Conservation (phyloP, 2,797 vertebrate genomes). For the Xerus rutilus region DNA sequence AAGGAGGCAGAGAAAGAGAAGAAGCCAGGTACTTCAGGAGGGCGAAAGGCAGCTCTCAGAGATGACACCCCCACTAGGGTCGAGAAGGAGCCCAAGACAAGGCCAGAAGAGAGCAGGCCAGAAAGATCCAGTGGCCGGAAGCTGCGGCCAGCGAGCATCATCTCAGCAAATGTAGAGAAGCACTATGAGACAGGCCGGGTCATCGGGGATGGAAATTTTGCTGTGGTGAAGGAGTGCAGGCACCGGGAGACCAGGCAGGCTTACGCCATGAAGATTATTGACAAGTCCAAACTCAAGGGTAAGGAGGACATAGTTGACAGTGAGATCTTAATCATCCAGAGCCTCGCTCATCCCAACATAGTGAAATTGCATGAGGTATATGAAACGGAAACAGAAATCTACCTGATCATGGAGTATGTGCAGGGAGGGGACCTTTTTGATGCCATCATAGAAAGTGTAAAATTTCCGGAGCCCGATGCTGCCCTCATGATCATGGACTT, state of each 20-base stretch:
- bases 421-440: slow-evolving; percentile 97
- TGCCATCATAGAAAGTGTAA: slow-evolving; percentile 94
- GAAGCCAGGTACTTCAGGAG: slow-evolving; percentile 73
- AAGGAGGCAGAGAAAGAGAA: slow-evolving; percentile 82
- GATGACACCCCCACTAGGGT: slow-evolving; percentile 54
- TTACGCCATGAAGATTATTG: slow-evolving; percentile 96
- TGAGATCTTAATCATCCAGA: slow-evolving; percentile 94
- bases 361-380: slow-evolving; percentile 95
- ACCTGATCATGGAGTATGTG: slow-evolving; percentile 96
- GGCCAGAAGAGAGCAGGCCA: slow-evolving; percentile 79
- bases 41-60: slow-evolving; percentile 56
- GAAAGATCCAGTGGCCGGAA: slow-evolving; percentile 57
- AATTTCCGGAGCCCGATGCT: slow-evolving; percentile 93
- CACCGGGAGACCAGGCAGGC: slow-evolving; percentile 87
- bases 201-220: slow-evolving; percentile 98
- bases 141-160: slow-evolving; percentile 84
- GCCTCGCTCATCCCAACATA: slow-evolving; percentile 95
- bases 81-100: slow-evolving; percentile 79
- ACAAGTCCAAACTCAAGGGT: slow-evolving; percentile 95
- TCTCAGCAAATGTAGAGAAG: slow-evolving; percentile 90
- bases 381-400: slow-evolving; percentile 93
- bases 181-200: slow-evolving; percentile 93
- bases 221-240: slow-evolving; percentile 94
- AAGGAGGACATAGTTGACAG: slow-evolving; percentile 98
- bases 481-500: slow-evolving; percentile 95